Evolutionary conservation across 2,797 vertebrate genomes (phyloP).

Genomic region (Fringilla coelebs): DNA sequence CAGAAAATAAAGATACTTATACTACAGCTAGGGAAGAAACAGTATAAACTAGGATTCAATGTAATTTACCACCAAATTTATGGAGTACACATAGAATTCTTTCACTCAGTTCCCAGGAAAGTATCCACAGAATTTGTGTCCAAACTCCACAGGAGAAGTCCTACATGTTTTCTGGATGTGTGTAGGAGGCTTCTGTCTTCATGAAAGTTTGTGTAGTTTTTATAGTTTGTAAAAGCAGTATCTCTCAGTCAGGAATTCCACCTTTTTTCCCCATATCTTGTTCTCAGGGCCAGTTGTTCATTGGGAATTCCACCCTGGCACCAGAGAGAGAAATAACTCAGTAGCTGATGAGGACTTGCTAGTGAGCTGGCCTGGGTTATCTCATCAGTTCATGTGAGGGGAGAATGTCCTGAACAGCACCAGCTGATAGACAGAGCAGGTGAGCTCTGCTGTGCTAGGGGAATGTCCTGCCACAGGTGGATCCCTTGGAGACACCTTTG

Average conservation of each 20-base stretch:
- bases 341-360: no score
- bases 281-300: neutral
- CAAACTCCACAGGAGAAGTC: neutral
- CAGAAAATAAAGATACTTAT: neutral
- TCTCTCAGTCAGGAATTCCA: neutral
- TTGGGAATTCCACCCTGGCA: neutral
- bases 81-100: neutral
- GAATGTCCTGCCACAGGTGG: neutral
- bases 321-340: neutral
- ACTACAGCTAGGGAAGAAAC: neutral
- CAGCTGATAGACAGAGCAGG: neutral
- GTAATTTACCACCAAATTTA: neutral
- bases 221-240: neutral
- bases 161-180: neutral
- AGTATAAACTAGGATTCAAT: neutral
- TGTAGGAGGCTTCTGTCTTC: neutral
- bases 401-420: neutral
- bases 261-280: neutral
- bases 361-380: neutral
- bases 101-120: neutral
- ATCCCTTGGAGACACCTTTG: accelerated
- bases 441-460: neutral
- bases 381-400: no score
- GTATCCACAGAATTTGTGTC: accelerated
- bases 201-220: neutral